Evolutionary conservation across 1,140 invertebrate species (phyloP), one percentile per base, ranked within the genome.

Genomic region (Drosophila setifemur): DNA sequence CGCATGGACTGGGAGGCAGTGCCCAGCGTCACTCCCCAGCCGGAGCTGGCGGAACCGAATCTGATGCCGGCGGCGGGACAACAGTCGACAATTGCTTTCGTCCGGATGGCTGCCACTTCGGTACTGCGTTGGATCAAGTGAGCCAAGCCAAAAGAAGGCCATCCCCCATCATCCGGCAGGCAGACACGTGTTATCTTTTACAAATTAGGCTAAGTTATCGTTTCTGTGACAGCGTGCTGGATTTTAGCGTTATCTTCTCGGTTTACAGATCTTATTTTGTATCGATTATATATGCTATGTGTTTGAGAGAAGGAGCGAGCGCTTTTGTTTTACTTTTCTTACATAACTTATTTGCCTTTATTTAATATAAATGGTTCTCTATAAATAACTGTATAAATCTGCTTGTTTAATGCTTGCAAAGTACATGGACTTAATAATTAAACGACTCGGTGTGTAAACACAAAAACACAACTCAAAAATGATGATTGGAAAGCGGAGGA

Each of bases 1-100:
- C 93, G 93, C 43, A 91, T 91, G 77, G 94, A 94, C 82, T 95
- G 94, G 94, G 94, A 95, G 90, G 92, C 93, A 57, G 94, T 95
- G 79, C 43, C 93, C 91, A 91, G 92, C 40, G 73, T 85, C 4
- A 64, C 69, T 8, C 53, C 78, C 0, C 74, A 83, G 39, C 88
- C 78, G 6, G 88, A 90, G 16, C 18, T 88, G 11, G 63, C 48
- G 8, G 79, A 87, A 29, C 73, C 88, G 23, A 73, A 85, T 66
- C 35, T 81, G 14, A 85, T 89, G 25, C 91, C 92, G 45, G 74
- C 91, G 11, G 92, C 82, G 54, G 91, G 92, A 53, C 93, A 94
- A 73, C 91, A 92, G 49, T 92, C 93, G 1, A 92, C 91, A 42
- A 92, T 94, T 68, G 93, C 94, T 31, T 93, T 93, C 90, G 93